phyloP scores from a whole-genome alignment of 2,797 vertebrate genomes.

The Sebastes melanostomus region DNA sequence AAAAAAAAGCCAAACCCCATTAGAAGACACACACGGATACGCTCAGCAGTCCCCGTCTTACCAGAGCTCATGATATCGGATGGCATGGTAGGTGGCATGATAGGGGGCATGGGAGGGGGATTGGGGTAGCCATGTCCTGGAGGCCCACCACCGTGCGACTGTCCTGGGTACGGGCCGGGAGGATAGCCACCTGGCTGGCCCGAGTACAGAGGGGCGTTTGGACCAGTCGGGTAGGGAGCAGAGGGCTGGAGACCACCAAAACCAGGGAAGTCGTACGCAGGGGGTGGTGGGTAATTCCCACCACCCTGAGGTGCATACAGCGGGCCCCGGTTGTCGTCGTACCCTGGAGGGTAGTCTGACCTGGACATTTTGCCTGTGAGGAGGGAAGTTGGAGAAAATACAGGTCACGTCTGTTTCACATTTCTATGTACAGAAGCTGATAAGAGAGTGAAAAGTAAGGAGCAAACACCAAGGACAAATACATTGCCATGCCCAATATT shows the following conservation, averaged over 20 bases:
- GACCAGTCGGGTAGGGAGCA: slow-evolving; percentile 67
- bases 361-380: slow-evolving; percentile 83
- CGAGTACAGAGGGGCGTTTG: slow-evolving; percentile 48
- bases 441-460: not conserved
- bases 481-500: not conserved
- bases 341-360: slow-evolving; percentile 87
- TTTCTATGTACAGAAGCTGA: not conserved
- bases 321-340: slow-evolving; percentile 81
- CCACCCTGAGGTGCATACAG: slow-evolving; percentile 74
- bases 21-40: not conserved
- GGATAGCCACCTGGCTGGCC: slow-evolving; percentile 60
- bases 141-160: slow-evolving; percentile 70
- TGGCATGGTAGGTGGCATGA: slow-evolving; percentile 75
- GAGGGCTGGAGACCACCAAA: slow-evolving; percentile 64
- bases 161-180: slow-evolving; percentile 64
- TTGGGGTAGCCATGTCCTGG: slow-evolving; percentile 69
- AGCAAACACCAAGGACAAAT: not conserved
- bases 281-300: slow-evolving; percentile 73
- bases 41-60: slow-evolving; percentile 48
- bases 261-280: slow-evolving; percentile 72
- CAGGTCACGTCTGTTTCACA: not conserved
- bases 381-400: not conserved
- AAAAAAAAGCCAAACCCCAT: too few relatives aligned
- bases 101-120: slow-evolving; percentile 71
- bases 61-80: slow-evolving; percentile 72